Evolutionary conservation across 2,797 vertebrate genomes (phyloP), one percentile per base, ranked within the genome.

Genomic region (Anguilla anguilla): DNA sequence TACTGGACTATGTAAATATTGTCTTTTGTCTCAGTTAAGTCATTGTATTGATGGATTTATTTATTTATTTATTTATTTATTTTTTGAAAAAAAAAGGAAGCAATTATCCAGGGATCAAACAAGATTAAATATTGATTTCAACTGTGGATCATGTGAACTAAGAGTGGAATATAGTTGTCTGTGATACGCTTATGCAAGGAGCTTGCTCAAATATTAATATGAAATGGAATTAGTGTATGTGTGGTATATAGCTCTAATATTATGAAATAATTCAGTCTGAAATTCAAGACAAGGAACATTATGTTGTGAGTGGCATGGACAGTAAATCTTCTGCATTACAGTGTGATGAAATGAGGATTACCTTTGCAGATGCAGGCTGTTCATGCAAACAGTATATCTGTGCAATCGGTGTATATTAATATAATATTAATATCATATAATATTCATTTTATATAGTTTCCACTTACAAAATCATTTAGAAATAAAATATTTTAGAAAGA

Each of bases 191-290:
- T 84, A 61, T 15, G 55, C 55, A 57, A 84, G n/a, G 51, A 69
- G 84, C 84, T 85, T 85, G 84, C 61, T 85, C 53, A 55, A 64
- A 85, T 85, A 85, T 85, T 85, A 85, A 69, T 39, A 43, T 39
- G 84, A 69, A 69, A 64, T 85, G 84, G 84, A 85, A 85, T 85
- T 85, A 69, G 64, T 85, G 64, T 43, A 85, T 69, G 43, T 35
- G 39, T 35, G 55, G 83, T 51, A 35, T 67, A 85, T 46, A 85
- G 84, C 84, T 85, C 35, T 35, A 22, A 85, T 49, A 85, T 46
- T 85, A 85, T 64, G 25, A 85, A 46, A 85, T 9, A 64, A 85
- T 49, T 69, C n/a, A 64, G 69, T 85, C 84, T 67, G 64, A 85
- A 85, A 85, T 85, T 28, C 84, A 69, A 85, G 61, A 61, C 59